Evolutionary conservation across 2,113 vertebrate genomes (phyloP), one percentile per base, ranked within the genome.

Genomic region (Heterotis niloticus): DNA sequence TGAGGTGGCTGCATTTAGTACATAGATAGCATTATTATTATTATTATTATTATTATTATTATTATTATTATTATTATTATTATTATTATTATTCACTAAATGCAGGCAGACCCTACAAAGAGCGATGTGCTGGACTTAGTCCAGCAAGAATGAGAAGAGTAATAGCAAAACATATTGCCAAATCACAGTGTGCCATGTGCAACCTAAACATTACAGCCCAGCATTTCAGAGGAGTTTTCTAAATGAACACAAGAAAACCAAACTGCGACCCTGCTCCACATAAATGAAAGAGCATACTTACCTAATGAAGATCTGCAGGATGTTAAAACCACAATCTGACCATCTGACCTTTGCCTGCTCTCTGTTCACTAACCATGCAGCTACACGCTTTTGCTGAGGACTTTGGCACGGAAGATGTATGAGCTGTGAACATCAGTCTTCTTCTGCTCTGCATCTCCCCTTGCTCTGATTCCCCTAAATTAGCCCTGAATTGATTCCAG

Each of bases 271-370:
- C 44, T 82, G 78, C 79, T 77, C 76, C 68, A 80, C 78, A 66
- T 79, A 77, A 80, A 78, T 66, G 66, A 79, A 82, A 76, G 34
- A 79, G 78, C 65, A 82, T 78, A 82, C 79, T 82, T 82, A 79
- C 81, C 70, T 77, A 73, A 79, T 79, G 71, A 72, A 80, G 81
- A 73, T 56, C 66, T 79, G 66, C 54, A 75, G 78, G 71, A n/a
- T 54, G 65, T 62, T 80, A 77, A 80, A 80, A 67, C 77, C 69
- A 29, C 66, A 71, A 64, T 69, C 73, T 20, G 17, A 62, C 78
- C n/a, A n/a, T 66, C 64, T 79, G 78, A 79, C 81, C 78, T 70
- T 20, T 51, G 72, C 59, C 74, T 70, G 77, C 20, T 23, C 65
- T 57, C n/a, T 51, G 59, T 13, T 28, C 26, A 56, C 66, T 70